phyloP scores from a whole-genome alignment of 1,140 invertebrate genomes.

The Trachymyrmex cornetzi region DNA sequence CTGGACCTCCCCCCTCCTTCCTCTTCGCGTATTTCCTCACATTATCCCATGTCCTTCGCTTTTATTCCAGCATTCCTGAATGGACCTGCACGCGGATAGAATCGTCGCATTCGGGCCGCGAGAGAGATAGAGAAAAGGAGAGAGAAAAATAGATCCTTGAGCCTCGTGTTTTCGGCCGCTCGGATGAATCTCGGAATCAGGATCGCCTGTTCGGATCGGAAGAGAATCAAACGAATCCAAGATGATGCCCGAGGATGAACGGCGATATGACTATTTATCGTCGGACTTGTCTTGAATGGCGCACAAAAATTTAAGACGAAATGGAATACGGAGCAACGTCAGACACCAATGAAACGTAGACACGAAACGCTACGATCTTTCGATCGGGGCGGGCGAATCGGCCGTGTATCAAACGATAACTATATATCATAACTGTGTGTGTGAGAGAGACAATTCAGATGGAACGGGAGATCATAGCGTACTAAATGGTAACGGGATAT shows the following conservation, averaged over 20 bases:
- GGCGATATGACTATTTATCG: neutral
- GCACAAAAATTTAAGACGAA: slow-evolving; percentile 23
- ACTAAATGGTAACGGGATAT: slow-evolving; percentile 67
- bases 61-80: slow-evolving; percentile 9
- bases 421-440: slow-evolving; percentile 48
- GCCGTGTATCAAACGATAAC: slow-evolving; percentile 38
- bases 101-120: neutral
- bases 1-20: neutral
- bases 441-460: neutral
- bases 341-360: slow-evolving; percentile 40
- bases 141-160: slow-evolving; percentile 32
- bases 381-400: slow-evolving; percentile 19
- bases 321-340: neutral
- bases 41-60: neutral
- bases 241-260: slow-evolving; percentile 9
- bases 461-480: slow-evolving; percentile 53
- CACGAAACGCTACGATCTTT: slow-evolving; percentile 28
- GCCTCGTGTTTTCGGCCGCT: neutral
- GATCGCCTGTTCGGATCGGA: slow-evolving; percentile 18
- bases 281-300: neutral
- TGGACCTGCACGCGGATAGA: slow-evolving; percentile 8
- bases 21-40: slow-evolving; percentile 20
- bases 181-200: slow-evolving; percentile 26
- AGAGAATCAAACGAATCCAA: slow-evolving; percentile 5
- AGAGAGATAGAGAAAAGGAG: neutral